Conservation (phyloP, 2,113 vertebrate genomes). For the Phylloscopus trochilus region DNA sequence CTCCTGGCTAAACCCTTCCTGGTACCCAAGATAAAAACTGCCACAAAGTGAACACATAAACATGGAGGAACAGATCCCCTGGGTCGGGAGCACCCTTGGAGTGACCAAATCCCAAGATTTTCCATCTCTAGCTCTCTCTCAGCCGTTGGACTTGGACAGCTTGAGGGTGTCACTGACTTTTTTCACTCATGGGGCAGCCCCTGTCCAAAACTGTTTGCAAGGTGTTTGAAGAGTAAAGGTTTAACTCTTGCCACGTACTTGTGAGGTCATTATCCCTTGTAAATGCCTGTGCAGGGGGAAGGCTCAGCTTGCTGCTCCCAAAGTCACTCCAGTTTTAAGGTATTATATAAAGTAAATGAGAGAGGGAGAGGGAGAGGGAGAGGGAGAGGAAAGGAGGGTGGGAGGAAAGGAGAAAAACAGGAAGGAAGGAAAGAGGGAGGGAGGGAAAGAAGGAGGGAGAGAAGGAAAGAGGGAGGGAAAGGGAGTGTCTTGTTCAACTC, state of each 20-base stretch:
- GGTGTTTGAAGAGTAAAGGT: background rate
- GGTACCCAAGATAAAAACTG: background rate
- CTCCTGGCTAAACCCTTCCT: background rate
- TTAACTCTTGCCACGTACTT: background rate
- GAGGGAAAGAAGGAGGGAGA: too few relatives aligned
- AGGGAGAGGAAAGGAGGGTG: too few relatives aligned
- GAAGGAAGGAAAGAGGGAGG: too few relatives aligned
- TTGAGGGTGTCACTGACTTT: background rate
- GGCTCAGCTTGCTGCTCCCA: background rate
- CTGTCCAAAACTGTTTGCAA: background rate
- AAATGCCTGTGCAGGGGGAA: background rate
- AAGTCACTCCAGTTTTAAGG: too few relatives aligned
- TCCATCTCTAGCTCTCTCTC: background rate
- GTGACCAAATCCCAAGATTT: background rate
- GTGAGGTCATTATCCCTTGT: background rate
- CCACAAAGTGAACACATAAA: background rate
- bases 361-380: too few relatives aligned
- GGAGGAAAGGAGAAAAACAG: too few relatives aligned
- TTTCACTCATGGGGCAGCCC: background rate
- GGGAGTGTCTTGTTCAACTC: too few relatives aligned
- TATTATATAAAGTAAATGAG: background rate
- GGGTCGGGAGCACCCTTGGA: background rate
- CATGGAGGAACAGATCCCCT: background rate
- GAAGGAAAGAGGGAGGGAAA: too few relatives aligned
- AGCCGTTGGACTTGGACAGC: accelerated